phyloP scores from a whole-genome alignment of 2,797 vertebrate species.

The Spatula clypeata region DNA sequence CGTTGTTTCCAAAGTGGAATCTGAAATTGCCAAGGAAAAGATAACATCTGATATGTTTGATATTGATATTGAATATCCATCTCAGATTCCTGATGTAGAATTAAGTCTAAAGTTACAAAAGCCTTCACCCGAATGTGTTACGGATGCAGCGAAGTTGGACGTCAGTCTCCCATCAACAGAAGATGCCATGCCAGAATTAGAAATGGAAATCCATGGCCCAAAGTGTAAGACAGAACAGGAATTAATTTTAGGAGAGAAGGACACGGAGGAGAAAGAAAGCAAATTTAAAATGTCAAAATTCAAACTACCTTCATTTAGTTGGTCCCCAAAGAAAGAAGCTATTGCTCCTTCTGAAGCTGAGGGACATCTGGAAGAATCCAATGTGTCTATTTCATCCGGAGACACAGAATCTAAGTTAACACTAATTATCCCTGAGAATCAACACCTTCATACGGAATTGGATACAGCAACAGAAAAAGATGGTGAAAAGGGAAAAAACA shows the following conservation, averaged over 20 bases:
- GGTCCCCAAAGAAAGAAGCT: conserved; percentile 74
- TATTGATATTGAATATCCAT: rapidly evolving
- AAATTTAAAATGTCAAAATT: conserved; percentile 78
- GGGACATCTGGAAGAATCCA: not conserved
- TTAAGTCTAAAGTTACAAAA: not conserved
- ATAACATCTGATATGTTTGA: not conserved
- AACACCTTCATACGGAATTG: not conserved
- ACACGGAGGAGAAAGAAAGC: conserved; percentile 52
- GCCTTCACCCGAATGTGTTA: not conserved
- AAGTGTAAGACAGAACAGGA: not conserved
- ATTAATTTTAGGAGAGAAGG: not conserved
- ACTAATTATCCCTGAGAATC: not conserved
- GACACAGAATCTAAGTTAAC: conserved; percentile 14
- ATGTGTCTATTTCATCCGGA: not conserved
- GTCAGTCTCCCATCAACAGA: not conserved
- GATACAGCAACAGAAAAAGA: not conserved
- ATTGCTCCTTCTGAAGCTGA: not conserved
- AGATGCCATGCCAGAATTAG: not conserved
- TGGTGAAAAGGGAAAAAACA: not conserved
- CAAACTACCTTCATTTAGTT: conserved; percentile 74
- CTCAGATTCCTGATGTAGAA: not conserved
- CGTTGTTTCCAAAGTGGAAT: rapidly evolving
- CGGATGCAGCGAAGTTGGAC: not conserved
- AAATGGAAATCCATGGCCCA: not conserved
- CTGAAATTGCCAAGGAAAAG: not conserved